Evolutionary conservation across 1,140 invertebrate species (phyloP).

Genomic region (Cyclargus thomasi): DNA sequence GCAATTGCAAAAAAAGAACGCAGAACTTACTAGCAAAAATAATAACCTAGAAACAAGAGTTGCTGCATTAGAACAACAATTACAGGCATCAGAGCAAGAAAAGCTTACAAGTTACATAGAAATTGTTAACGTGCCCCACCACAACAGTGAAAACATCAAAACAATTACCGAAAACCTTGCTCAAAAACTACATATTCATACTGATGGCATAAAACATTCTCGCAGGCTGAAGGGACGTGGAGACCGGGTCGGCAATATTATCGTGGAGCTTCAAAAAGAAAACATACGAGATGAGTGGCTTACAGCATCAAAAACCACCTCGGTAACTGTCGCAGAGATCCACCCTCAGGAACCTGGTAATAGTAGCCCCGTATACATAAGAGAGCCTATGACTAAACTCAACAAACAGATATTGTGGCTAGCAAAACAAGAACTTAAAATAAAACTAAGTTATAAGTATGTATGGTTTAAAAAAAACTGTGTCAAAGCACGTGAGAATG

Average conservation of each 20-base stretch:
- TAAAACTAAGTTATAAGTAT: slow-evolving; percentile 21
- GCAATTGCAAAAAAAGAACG: slow-evolving; percentile 21
- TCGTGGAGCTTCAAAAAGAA: slow-evolving; percentile 16
- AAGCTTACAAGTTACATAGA: slow-evolving; percentile 23
- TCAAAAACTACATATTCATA: slow-evolving; percentile 14
- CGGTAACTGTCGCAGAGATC: slow-evolving; percentile 11
- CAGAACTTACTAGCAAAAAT: slow-evolving; percentile 25
- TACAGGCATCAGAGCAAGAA: slow-evolving; percentile 26
- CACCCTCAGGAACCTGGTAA: not conserved
- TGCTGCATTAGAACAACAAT: slow-evolving; percentile 25
- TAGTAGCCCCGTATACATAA: slow-evolving; percentile 18
- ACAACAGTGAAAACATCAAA: slow-evolving; percentile 15
- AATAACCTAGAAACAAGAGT: slow-evolving; percentile 24
- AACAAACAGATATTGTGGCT: slow-evolving; percentile 22
- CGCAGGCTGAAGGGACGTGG: slow-evolving; percentile 11
- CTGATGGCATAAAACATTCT: slow-evolving; percentile 17
- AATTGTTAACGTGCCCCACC: slow-evolving; percentile 20
- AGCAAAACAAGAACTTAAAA: slow-evolving; percentile 20
- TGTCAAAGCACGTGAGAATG: slow-evolving; percentile 8
- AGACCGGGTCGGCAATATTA: slow-evolving; percentile 15
- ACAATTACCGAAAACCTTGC: slow-evolving; percentile 18
- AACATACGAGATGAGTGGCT: slow-evolving; percentile 22
- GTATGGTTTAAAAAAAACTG: slow-evolving; percentile 25
- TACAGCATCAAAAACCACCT: slow-evolving; percentile 9
- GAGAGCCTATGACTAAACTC: slow-evolving; percentile 16